Conservation (phyloP, 2,888 invertebrate species). For the Eristalis intricaria region DNA sequence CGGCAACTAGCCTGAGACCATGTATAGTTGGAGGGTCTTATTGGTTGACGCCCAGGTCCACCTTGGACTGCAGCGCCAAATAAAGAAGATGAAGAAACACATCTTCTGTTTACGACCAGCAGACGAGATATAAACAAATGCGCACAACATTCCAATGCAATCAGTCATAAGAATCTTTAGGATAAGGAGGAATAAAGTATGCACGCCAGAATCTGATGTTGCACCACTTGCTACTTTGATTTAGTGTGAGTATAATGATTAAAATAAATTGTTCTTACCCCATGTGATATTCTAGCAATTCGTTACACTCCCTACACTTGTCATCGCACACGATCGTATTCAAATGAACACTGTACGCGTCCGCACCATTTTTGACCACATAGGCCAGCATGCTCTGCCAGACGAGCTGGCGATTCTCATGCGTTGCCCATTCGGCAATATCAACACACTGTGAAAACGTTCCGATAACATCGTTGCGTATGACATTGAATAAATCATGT, state of each 20-base stretch:
- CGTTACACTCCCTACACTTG: conserved; percentile 79
- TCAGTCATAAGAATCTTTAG: background rate
- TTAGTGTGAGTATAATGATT: background rate
- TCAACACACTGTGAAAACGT: conserved; percentile 77
- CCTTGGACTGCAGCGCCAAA: no score
- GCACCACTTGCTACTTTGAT: no score
- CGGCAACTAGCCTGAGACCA: no score
- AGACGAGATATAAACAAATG: no score
- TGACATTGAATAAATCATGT: conserved; percentile 79
- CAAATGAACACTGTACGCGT: conserved; percentile 78
- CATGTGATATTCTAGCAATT: conserved; percentile 78
- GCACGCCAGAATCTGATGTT: no score
- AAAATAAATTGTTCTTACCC: conserved; percentile 75
- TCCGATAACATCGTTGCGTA: conserved; percentile 78
- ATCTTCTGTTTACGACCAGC: no score
- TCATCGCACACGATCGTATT: conserved; percentile 78
- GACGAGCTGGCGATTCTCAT: conserved; percentile 78
- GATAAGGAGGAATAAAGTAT: no score
- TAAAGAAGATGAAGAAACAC: no score
- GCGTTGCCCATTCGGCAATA: conserved; percentile 79
- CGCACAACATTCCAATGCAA: no score
- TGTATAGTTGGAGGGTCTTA: no score
- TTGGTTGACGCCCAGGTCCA: no score
- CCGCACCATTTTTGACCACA: conserved; percentile 79
- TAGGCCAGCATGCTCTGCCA: conserved; percentile 80